Evolutionary conservation across 1,140 invertebrate genomes (phyloP).

Genomic region (Drosophila truncata): DNA sequence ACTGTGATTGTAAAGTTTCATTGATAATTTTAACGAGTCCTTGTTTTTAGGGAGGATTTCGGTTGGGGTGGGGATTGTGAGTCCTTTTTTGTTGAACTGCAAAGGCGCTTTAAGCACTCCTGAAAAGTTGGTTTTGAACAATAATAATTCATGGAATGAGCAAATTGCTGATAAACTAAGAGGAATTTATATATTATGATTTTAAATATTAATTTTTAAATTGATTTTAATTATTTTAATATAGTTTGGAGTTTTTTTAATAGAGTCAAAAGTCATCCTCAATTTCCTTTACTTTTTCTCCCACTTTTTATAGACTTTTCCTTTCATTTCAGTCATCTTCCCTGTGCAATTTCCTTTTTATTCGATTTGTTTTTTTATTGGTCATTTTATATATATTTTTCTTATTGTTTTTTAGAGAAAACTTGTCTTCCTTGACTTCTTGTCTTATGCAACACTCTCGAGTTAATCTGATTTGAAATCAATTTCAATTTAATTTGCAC

Average conservation of each 20-base stretch:
- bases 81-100: slow-evolving; percentile 49
- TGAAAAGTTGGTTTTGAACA: slow-evolving; percentile 47
- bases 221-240: not conserved
- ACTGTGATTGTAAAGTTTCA: slow-evolving; percentile 79
- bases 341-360: slow-evolving; percentile 53
- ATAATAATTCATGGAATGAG: slow-evolving; percentile 11
- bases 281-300: not conserved
- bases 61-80: not conserved
- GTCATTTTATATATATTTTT: not conserved
- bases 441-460: slow-evolving; percentile 32
- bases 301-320: not conserved
- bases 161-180: slow-evolving; percentile 2
- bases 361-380: slow-evolving; percentile 37
- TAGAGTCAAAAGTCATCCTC: not conserved
- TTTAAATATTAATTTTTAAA: not conserved
- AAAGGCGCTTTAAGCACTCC: slow-evolving; percentile 71
- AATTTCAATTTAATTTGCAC: slow-evolving; percentile 49
- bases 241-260: not conserved
- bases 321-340: slow-evolving; percentile 41
- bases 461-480: slow-evolving; percentile 29
- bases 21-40: slow-evolving; percentile 80
- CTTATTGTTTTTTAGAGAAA: slow-evolving; percentile 9
- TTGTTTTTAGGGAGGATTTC: slow-evolving; percentile 22
- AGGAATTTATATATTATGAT: not conserved
- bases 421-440: not conserved